Base-by-base conservation (phyloP, 2,797 vertebrate species). In the Karalla daura region DNA sequence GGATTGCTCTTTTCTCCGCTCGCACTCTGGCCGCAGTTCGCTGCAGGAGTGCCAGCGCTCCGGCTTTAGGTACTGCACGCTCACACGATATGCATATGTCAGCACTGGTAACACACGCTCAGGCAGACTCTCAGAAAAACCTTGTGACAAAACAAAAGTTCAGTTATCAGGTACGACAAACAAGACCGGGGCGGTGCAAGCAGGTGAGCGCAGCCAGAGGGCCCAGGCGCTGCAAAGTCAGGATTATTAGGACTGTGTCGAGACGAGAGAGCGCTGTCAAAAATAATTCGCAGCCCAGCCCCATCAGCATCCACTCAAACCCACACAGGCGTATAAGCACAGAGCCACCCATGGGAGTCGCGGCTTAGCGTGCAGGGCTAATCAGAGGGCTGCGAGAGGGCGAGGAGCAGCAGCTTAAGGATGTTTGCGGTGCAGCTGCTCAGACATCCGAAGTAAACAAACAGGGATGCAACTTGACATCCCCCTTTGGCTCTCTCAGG, bases 41-140 rank as follows among this genome's bases (percentile, higher is more conserved):
- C 86, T 85, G 90, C 94, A 95, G 97, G 92, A 99, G 97, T 89
- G 93, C 95, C 95, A 98, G 97, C 85, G 96, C 96, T 86, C 97
- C 97, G 1, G 92, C 92, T 83, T 94, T 98, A 97, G 97, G 97
- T 98, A 98, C 86, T 73, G 95, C 96, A 95, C 86, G 64, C 67
- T 37, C 66, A 51, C 62, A 73, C 71, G 55, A 53, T 53, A 33
- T 17, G 14, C 39, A 68, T 43, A 75, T 35, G 56, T 68, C 56
- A 60, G 4, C 62, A 52, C 39, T n/a, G 35, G 24, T 23, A 67
- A 33, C 7, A 21, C 41, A 36, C 17, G 32, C 49, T 23, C 40
- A 3, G 28, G 32, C 35, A 67, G 32, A 55, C 33, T 23, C 2
- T 47, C 41, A 68, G 44, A 77, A 37, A 15, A 37, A 24, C 60